Conservation (phyloP, 2,797 vertebrate species). For the Sebastes cheni region DNA sequence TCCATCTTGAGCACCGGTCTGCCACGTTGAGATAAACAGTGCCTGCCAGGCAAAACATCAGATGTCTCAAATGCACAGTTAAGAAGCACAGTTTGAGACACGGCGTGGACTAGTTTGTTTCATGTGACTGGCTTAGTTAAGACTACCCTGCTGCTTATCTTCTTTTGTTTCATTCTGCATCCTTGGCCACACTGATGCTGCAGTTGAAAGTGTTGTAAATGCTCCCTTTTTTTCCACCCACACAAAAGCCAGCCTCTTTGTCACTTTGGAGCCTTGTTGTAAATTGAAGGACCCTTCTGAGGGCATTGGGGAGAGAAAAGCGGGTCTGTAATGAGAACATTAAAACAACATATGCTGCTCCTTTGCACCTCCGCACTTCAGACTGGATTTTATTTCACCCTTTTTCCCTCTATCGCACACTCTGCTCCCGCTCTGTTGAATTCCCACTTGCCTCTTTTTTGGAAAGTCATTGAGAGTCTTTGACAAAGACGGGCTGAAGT, state of each 20-base stretch:
- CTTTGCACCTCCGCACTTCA: slow-evolving; percentile 69
- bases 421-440: slow-evolving; percentile 50
- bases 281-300: slow-evolving; percentile 79
- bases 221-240: slow-evolving; percentile 49
- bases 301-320: slow-evolving; percentile 59
- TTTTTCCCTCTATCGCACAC: slow-evolving; percentile 51
- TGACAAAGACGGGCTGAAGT: slow-evolving; percentile 80
- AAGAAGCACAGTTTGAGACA: slow-evolving; percentile 64
- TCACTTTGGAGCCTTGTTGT: slow-evolving; percentile 67
- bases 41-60: slow-evolving; percentile 73
- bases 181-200: slow-evolving; percentile 42
- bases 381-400: slow-evolving; percentile 76
- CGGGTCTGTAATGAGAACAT: slow-evolving; percentile 77
- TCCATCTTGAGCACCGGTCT: slow-evolving; percentile 71
- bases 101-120: slow-evolving; percentile 50
- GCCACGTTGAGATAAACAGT: slow-evolving; percentile 80
- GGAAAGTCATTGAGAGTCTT: slow-evolving; percentile 83
- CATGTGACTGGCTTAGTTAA: slow-evolving; percentile 56
- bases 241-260: slow-evolving; percentile 63
- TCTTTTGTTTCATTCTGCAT: slow-evolving; percentile 67
- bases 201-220: slow-evolving; percentile 56
- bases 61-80: slow-evolving; percentile 63
- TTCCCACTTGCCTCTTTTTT: slow-evolving; percentile 75
- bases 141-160: slow-evolving; percentile 69
- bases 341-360: slow-evolving; percentile 84